A percentile compares a stretch with the other conserved stretches of the same genome.
Conservation (phyloP, 2,113 vertebrate species). For the Oreotrochilus melanogaster region DNA sequence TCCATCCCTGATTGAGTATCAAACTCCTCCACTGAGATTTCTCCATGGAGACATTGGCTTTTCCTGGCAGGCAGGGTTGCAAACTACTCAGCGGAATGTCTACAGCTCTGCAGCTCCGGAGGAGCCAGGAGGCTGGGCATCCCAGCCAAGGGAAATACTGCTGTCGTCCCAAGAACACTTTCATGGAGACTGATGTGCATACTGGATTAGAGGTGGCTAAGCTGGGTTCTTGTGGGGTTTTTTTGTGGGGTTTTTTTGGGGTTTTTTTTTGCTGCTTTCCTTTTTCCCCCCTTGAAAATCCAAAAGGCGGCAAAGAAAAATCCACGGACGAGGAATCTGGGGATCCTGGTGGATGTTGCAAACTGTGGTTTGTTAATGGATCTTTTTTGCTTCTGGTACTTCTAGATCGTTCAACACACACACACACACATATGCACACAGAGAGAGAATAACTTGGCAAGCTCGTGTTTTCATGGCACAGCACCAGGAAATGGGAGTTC, state of each 20-base stretch:
- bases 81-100: conserved; percentile 72
- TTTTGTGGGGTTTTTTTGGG: background rate
- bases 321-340: background rate
- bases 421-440: conserved; percentile 18
- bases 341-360: conserved; percentile 36
- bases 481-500: conserved; percentile 61
- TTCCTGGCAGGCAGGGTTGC: conserved; percentile 74
- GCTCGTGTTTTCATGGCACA: conserved; percentile 1
- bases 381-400: conserved; percentile 45
- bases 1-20: conserved; percentile 32
- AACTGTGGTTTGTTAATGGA: conserved; percentile 43
- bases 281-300: background rate
- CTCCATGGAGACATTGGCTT: conserved; percentile 72
- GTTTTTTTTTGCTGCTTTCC: background rate
- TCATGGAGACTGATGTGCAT: conserved; percentile 57
- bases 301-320: background rate
- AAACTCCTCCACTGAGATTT: conserved; percentile 49
- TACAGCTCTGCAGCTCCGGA: conserved; percentile 56
- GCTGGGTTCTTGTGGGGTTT: background rate
- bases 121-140: conserved; percentile 72
- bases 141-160: conserved; percentile 80
- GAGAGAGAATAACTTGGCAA: conserved; percentile 18
- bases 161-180: conserved; percentile 66
- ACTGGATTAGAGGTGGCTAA: conserved; percentile 37
- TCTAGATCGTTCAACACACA: background rate